Conservation (phyloP, 2,888 invertebrate genomes). For the Conops quadrifasciatus region DNA sequence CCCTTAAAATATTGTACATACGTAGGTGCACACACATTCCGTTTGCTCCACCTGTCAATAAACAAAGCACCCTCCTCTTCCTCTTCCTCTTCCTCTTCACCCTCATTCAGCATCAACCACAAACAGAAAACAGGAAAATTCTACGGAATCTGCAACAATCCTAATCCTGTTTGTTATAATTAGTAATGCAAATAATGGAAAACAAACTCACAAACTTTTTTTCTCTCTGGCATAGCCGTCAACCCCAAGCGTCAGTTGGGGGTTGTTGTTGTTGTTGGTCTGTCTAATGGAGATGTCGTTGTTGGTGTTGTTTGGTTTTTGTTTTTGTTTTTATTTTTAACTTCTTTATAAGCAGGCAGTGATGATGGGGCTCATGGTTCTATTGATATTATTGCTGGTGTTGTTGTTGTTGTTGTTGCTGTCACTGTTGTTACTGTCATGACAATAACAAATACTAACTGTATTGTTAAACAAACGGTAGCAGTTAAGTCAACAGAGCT, state of each 20-base stretch:
- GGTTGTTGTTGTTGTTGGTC: too few relatives aligned
- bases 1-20: not conserved
- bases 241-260: not conserved
- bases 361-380: constrained; percentile 9
- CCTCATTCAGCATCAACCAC: not conserved
- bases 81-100: too few relatives aligned
- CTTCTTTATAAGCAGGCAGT: constrained; percentile 33
- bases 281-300: too few relatives aligned
- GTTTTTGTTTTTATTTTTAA: constrained; percentile 35
- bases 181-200: constrained; percentile 62
- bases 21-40: not conserved
- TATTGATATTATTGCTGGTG: constrained; percentile 8
- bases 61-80: too few relatives aligned
- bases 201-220: constrained; percentile 29
- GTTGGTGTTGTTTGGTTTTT: constrained; percentile 21
- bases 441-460: constrained; percentile 15
- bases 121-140: constrained; percentile 25
- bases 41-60: not conserved
- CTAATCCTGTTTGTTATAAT: constrained; percentile 63
- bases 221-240: not conserved
- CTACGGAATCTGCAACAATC: constrained; percentile 42
- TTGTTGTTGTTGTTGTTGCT: constrained; percentile 4
- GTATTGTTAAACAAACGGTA: constrained; percentile 24
- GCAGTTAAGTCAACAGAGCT: constrained; percentile 26
- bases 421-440: constrained; percentile 1